Percentiles rank a stretch among this genome's conserved stretches.
Evolutionary conservation across 2,113 vertebrate species (phyloP).

Genomic region (Tretioscincus oriximinensis): DNA sequence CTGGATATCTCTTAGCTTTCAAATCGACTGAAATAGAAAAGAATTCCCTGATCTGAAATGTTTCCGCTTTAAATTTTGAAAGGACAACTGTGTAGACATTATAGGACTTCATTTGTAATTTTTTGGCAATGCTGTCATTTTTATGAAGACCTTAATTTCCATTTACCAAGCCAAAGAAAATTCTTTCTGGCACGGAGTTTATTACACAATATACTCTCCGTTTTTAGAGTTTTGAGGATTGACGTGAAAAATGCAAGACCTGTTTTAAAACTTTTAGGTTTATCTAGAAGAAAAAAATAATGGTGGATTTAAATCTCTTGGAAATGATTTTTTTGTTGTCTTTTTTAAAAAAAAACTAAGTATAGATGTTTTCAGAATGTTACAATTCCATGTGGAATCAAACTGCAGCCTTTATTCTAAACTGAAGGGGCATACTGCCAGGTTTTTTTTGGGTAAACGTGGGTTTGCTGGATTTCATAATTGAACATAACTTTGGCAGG

Average conservation of each 20-base stretch:
- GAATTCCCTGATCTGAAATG: constrained; percentile 27
- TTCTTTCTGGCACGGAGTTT: constrained; percentile 41
- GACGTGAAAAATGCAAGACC: constrained; percentile 21
- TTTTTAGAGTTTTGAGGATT: constrained; percentile 23
- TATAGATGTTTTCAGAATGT: neutral
- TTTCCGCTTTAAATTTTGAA: constrained; percentile 11
- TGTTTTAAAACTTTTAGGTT: neutral
- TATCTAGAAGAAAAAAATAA: neutral
- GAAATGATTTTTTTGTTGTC: neutral
- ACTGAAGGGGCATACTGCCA: too few species aligned
- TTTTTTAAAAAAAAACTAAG: neutral
- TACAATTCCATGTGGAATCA: neutral
- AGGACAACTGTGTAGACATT: constrained; percentile 16
- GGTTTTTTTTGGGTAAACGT: neutral
- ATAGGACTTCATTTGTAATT: constrained; percentile 54
- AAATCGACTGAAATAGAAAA: constrained; percentile 31
- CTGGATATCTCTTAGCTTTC: constrained; percentile 55
- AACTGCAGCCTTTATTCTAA: neutral
- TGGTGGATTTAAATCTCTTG: fast-evolving
- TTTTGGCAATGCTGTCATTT: constrained; percentile 54
- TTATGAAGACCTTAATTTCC: constrained; percentile 65
- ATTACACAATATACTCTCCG: constrained; percentile 35
- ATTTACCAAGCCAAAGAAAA: constrained; percentile 64
- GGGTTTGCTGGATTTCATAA: neutral
- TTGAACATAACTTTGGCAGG: neutral